phyloP scores from a whole-genome alignment of 2,888 invertebrate species.

The Tineola bisselliella region DNA sequence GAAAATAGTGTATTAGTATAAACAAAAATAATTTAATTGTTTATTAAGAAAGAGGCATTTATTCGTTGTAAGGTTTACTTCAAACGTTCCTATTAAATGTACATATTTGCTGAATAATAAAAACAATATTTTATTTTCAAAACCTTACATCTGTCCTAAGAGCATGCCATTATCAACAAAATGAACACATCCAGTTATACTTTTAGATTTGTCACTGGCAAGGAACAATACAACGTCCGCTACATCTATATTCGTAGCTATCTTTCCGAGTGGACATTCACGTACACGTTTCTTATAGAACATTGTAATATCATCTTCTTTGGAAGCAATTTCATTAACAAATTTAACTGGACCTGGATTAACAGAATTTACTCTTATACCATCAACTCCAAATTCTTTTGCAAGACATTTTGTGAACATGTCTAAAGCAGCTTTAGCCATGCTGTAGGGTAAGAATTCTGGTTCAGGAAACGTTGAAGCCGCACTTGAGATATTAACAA shows the following conservation, averaged over 20 bases:
- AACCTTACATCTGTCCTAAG: neutral
- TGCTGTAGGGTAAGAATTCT: slow-evolving; percentile 78
- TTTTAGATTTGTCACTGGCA: slow-evolving; percentile 79
- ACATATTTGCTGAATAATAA: neutral
- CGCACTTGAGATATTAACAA: slow-evolving; percentile 88
- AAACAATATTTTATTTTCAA: neutral
- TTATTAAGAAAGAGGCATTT: slow-evolving; percentile 11
- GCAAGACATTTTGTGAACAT: slow-evolving; percentile 86
- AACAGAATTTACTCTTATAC: slow-evolving; percentile 81
- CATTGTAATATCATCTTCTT: slow-evolving; percentile 69
- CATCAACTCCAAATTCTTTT: slow-evolving; percentile 74
- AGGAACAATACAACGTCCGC: slow-evolving; percentile 83
- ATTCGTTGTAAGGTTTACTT: slow-evolving; percentile 8
- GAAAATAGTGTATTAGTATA: neutral
- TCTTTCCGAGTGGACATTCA: slow-evolving; percentile 63
- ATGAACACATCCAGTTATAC: slow-evolving; percentile 74
- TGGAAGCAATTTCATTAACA: slow-evolving; percentile 76
- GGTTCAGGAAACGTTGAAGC: slow-evolving; percentile 82
- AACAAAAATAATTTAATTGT: neutral
- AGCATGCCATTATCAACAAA: slow-evolving; percentile 9
- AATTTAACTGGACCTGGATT: slow-evolving; percentile 87
- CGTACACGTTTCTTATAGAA: slow-evolving; percentile 71
- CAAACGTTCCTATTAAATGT: slow-evolving; percentile 11
- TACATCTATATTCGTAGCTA: slow-evolving; percentile 72
- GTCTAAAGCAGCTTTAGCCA: slow-evolving; percentile 87